A percentile compares a stretch with the other conserved stretches of the same genome.
Conservation (phyloP, 2,888 invertebrate species). For the Erebia ligea region DNA sequence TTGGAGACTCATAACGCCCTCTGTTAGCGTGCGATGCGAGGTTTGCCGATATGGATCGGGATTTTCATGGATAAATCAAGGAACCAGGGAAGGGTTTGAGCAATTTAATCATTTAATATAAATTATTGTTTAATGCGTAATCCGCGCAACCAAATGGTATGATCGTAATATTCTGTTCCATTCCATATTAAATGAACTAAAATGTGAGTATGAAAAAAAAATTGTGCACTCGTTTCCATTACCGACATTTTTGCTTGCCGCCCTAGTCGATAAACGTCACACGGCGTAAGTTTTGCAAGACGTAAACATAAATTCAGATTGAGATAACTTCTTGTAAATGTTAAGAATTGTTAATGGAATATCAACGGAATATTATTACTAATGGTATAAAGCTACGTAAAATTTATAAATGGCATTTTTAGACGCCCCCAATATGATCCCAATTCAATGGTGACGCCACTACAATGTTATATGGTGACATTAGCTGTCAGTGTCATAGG, state of each 20-base stretch:
- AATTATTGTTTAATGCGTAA: no score
- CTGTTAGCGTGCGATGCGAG: no score
- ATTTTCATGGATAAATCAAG: no score
- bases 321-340: not conserved
- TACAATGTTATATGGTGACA: no score
- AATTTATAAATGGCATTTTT: slow-evolving; percentile 1
- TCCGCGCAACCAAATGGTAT: no score
- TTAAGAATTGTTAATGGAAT: not conserved
- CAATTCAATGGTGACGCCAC: not conserved
- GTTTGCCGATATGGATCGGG: no score
- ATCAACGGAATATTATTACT: not conserved
- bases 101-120: no score
- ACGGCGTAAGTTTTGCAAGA: not conserved
- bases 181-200: not conserved
- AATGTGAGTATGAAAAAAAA: not conserved
- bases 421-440: not conserved
- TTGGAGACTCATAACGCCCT: no score
- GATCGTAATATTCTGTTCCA: not conserved
- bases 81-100: no score
- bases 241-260: not conserved
- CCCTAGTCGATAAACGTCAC: not conserved
- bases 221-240: slow-evolving; percentile 1
- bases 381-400: not conserved
- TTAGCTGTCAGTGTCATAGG: not conserved
- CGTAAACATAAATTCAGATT: not conserved